Evolutionary conservation across 2,797 vertebrate genomes (phyloP), one percentile per base, ranked within the genome.

Genomic region (Lutjanus campechanus): DNA sequence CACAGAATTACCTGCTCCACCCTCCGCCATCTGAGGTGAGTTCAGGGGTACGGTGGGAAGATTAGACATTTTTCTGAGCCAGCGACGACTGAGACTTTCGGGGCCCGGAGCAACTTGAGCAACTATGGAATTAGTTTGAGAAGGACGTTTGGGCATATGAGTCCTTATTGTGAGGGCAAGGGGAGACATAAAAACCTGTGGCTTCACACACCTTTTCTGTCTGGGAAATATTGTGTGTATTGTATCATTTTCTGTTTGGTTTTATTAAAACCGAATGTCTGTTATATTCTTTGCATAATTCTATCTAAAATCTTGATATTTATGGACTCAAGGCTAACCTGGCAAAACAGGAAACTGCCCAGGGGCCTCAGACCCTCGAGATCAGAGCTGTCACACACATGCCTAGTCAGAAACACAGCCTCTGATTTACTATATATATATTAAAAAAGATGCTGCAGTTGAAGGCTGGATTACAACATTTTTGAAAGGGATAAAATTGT

Each of bases 1-100:
- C 76, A 53, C 54, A 46, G 47, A 69, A 88, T 89, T 82, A 89
- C 76, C 83, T 76, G 89, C 85, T 75, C 85, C 85, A 74, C 74
- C 74, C 74, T 56, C 12, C 2, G 5, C 54, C 50, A 19, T 59
- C 44, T 40, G 83, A 85, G 87, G 81, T 69, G 85, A 85, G 66
- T 69, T 82, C 76, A 73, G 81, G 83, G 84, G 69, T 79, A 75
- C 16, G 11, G 46, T 17, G 63, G n/a, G 19, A 63, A 72, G 40
- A 78, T 77, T 53, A 61, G 67, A 86, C 49, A 64, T 60, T 82
- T 83, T 77, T 65, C 44, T 51, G 22, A 64, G 77, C 44, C 78
- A 69, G n/a, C 8, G 41, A 44, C 58, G 56, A 70, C 44, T 61
- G 40, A 74, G 62, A 76, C 29, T 73, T 69, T 72, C 47, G 62